Evolutionary conservation across 2,797 vertebrate genomes (phyloP), one percentile per base, ranked within the genome.

Genomic region (Cyprinodon diabolis): DNA sequence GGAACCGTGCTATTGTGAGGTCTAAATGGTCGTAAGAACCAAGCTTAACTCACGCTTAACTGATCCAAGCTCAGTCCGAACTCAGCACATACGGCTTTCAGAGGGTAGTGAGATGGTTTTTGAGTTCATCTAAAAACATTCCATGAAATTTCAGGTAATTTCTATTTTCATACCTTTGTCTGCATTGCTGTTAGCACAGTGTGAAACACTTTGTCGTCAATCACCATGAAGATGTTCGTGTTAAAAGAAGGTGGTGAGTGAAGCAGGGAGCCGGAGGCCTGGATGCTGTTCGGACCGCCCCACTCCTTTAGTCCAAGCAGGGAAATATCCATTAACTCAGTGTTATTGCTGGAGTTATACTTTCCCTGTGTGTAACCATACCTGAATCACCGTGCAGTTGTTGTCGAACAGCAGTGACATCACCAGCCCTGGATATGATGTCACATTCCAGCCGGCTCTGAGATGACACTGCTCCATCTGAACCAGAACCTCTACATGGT

Each of bases 311-410:
- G 37, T 21, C 72, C 1, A 54, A 68, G 25, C 1, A 71, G 15
- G 30, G 23, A n/a, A 15, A 25, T 30, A 75, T 23, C 8, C 15
- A 30, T 66, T 58, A 37, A 9, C 52, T 4, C 11, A 21, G 7
- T 0, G 21, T 14, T 66, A 2, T 5, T 4, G 11, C 9, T 51
- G 2, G 15, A 48, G 43, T 35, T 1, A 13, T 13, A 40, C 15
- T 11, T 4, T 15, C 6, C 66, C 45, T 71, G 17, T 11, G 7
- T 48, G 12, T 14, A 1, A 15, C 48, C 14, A 35, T 21, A 96
- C 96, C 95, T 94, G 92, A 74, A 95, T 76, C 35, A 71, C 40
- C 51, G 92, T 89, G 71, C 95, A 96, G 85, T 95, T 95, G 84
- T 94, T 96, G 87, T 93, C 82, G 65, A 94, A 77, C 73, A 89